Evolutionary conservation across 2,113 vertebrate species (phyloP).

Genomic region (Elaphurus davidianus): DNA sequence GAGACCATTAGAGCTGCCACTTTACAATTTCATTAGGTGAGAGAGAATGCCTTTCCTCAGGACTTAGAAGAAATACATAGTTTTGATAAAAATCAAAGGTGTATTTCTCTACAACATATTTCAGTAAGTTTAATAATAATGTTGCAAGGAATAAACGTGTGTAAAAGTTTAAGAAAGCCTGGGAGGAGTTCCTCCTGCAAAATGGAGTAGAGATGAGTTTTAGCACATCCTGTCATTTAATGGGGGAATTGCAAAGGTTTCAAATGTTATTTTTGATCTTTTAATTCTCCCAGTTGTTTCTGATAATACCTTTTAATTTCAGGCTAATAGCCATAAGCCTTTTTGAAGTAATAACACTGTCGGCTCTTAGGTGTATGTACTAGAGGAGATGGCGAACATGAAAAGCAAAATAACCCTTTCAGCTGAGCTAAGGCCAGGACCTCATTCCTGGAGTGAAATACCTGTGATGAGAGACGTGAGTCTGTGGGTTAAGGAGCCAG

Average conservation of each 20-base stretch:
- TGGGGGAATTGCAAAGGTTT: neutral
- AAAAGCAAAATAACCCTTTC: constrained; percentile 27
- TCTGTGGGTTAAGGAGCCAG: neutral
- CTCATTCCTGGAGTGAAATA: neutral
- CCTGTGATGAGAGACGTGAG: neutral
- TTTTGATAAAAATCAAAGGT: constrained; percentile 65
- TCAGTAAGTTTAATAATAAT: constrained; percentile 71
- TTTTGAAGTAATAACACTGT: constrained; percentile 26
- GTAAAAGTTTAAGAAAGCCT: constrained; percentile 60
- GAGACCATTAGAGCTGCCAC: constrained; percentile 56
- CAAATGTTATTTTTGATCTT: constrained; percentile 34
- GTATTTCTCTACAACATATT: constrained; percentile 66
- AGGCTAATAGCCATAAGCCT: neutral
- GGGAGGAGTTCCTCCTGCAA: constrained; percentile 57
- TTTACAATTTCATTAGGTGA: constrained; percentile 70
- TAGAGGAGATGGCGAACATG: neutral
- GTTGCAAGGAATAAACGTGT: constrained; percentile 67
- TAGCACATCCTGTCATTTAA: constrained; percentile 36
- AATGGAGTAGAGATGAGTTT: constrained; percentile 62
- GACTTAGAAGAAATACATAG: constrained; percentile 75
- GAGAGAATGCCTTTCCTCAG: constrained; percentile 69
- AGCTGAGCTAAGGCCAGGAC: neutral
- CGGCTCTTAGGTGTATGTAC: neutral
- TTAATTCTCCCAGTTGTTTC: constrained; percentile 42
- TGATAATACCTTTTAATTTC: constrained; percentile 3